Conservation (phyloP, 1,140 invertebrate species). For the Rhagoletis zephyria region DNA sequence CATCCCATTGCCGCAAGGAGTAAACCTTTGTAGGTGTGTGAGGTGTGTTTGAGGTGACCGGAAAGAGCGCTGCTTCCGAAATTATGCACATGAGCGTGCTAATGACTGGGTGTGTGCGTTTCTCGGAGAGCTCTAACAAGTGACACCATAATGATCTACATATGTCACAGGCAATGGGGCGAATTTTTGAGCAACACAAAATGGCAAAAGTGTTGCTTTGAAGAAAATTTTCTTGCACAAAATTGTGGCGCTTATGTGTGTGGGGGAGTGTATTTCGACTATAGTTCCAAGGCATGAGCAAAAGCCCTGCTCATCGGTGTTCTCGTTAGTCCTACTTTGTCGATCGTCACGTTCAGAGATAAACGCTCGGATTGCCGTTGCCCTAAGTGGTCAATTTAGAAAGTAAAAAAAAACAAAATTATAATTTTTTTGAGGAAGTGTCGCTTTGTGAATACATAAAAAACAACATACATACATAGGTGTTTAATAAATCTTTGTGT, state of each 20-base stretch:
- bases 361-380: conserved; percentile 28
- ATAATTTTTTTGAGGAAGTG: not conserved
- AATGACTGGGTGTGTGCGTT: not conserved
- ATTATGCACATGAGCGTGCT: not conserved
- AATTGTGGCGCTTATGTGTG: not conserved
- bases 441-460: not conserved
- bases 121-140: not conserved
- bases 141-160: not conserved
- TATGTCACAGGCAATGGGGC: not conserved
- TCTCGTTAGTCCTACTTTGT: conserved; percentile 65
- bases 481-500: not conserved
- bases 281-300: not conserved
- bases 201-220: conserved; percentile 29
- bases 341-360: conserved; percentile 70
- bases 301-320: conserved; percentile 3
- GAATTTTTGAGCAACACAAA: conserved; percentile 17
- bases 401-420: conserved; percentile 1
- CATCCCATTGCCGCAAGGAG: not conserved
- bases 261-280: not conserved
- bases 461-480: not conserved
- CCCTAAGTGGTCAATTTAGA: conserved; percentile 13
- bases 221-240: not conserved
- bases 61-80: conserved; percentile 14
- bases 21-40: not conserved
- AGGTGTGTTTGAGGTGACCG: not conserved